Percentiles rank a stretch among this genome's conserved stretches.
Evolutionary conservation across 2,888 invertebrate species (phyloP).

Genomic region (Epinotia nisella): DNA sequence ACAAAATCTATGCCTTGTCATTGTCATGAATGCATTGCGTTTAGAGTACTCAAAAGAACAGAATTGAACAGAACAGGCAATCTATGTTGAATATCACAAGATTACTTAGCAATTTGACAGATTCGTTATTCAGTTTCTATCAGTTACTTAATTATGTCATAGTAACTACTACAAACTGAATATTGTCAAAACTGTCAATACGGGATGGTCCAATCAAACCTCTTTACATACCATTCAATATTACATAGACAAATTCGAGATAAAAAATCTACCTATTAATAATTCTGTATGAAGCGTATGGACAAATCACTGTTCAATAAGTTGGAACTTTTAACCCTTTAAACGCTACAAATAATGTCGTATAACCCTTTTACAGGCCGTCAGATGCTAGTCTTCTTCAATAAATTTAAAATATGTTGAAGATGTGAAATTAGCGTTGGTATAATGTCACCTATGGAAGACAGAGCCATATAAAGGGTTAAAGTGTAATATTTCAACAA

Average conservation of each 20-base stretch:
- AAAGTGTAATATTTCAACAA: not conserved
- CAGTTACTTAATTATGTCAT: not conserved
- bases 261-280: constrained; percentile 35
- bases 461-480: not conserved
- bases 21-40: not conserved
- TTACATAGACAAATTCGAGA: constrained; percentile 34
- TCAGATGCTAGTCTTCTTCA: too few relatives aligned
- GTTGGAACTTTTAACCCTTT: not conserved
- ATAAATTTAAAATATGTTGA: too few relatives aligned
- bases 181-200: constrained; percentile 18
- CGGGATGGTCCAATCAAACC: constrained; percentile 28
- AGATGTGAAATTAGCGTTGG: not conserved
- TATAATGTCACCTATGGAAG: not conserved
- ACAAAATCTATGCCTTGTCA: not conserved
- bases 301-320: constrained; percentile 10
- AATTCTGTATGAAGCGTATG: constrained; percentile 5
- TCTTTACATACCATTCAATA: constrained; percentile 17
- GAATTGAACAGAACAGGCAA: constrained; percentile 5
- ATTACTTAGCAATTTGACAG: constrained; percentile 9
- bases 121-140: not conserved
- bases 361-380: too few relatives aligned
- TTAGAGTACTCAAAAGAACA: not conserved
- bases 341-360: not conserved
- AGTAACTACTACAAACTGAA: not conserved
- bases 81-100: constrained; percentile 21